Evolutionary conservation across 2,113 vertebrate genomes (phyloP), one percentile per base, ranked within the genome.

Genomic region (Pluvialis apricaria): DNA sequence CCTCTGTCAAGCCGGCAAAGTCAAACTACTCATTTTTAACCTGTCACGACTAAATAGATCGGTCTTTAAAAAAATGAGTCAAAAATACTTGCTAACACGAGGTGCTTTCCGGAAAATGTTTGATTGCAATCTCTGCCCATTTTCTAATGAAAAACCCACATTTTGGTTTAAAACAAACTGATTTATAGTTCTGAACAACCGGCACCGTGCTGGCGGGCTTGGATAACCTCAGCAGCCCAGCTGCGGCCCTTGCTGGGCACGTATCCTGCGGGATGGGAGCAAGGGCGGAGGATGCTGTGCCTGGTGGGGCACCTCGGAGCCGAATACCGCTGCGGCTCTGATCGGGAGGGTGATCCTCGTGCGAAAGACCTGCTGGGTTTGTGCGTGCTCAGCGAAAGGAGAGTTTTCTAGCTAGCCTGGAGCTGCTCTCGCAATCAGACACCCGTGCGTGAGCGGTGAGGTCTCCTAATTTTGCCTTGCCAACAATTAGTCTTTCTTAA

Each of bases 51-150:
- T 86, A 70, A 89, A 90, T 66, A 92, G 51, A 28, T 66, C 20
- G 24, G 40, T 24, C 61, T 75, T 58, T 54, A 11, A 19, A 89
- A 86, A 80, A 70, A 54, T 66, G 20, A 94, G 58, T 92, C 85
- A 64, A 96, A 96, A 91, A 86, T 79, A 60, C 66, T 70, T 82
- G 29, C 38, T 88, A 66, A 82, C n/a, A 51, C 0, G 0, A 60
- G 54, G 52, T 92, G 82, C 66, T 94, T 96, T 92, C 91, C 91
- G 68, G 88, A 76, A 75, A 54, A 78, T 31, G 32, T 88, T 87
- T 93, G 65, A 87, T 92, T 77, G 5, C 58, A 42, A 94, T 82
- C 54, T 79, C 31, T 13, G 15, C 9, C 13, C 10, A 1, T 76
- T 92, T 84, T 88, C 71, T n/a, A 40, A 68, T 38, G 36, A 90